A percentile compares a stretch with the other conserved stretches of the same genome.
These are phyloP conservation scores for Avahi laniger DNA, from an alignment of 2,797 vertebrate species.

Conservation along the genomic window DNA sequence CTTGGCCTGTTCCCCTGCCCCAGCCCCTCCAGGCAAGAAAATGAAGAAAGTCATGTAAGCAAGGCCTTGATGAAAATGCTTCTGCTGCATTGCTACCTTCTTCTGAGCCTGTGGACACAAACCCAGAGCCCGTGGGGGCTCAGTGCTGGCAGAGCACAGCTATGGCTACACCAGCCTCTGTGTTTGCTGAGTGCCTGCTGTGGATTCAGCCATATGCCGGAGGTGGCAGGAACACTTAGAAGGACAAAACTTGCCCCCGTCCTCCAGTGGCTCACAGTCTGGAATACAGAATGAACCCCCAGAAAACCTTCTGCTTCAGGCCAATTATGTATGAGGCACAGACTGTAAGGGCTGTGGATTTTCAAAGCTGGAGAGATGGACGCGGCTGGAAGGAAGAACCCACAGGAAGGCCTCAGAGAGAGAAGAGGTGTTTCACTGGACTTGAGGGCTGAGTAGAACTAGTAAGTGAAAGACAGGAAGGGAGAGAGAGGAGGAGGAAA, in stretches of 20 bases:
- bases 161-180: not conserved
- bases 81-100: not conserved
- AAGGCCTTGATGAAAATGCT: not conserved
- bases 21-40: constrained; percentile 12
- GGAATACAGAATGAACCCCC: not conserved
- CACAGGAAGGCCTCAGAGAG: not conserved
- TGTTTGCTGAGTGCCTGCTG: not conserved
- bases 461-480: not conserved
- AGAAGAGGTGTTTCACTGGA: not conserved
- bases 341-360: not conserved
- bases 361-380: not conserved
- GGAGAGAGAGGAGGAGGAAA: not conserved
- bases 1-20: not conserved
- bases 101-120: not conserved
- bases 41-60: constrained; percentile 27
- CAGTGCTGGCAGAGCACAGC: not conserved
- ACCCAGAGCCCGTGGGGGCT: not conserved
- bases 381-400: not conserved
- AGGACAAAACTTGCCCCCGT: not conserved
- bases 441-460: not conserved
- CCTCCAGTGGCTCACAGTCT: not conserved
- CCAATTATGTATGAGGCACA: not conserved
- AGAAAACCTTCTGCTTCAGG: not conserved
- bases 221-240: not conserved
- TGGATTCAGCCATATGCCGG: not conserved